phyloP scores from a whole-genome alignment of 1,140 invertebrate genomes.

The Aradophagus sp. region DNA sequence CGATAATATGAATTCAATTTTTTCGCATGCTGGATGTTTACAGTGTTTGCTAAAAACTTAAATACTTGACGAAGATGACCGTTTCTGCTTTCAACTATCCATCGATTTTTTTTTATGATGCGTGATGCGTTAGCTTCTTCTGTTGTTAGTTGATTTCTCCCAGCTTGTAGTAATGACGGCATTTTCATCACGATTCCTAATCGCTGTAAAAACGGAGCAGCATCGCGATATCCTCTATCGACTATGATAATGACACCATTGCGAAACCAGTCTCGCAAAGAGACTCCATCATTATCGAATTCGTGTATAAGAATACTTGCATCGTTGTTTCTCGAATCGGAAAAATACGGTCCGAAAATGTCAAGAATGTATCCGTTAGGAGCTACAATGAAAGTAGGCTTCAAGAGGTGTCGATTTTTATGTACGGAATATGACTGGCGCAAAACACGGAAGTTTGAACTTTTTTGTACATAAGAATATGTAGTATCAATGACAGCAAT shows the following conservation, averaged over 20 bases:
- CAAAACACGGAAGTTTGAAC: slow-evolving; percentile 18
- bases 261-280: slow-evolving; percentile 19
- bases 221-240: slow-evolving; percentile 32
- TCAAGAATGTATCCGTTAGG: slow-evolving; percentile 32
- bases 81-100: slow-evolving; percentile 3
- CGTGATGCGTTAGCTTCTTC: slow-evolving; percentile 1
- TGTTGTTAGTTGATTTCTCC: slow-evolving; percentile 17
- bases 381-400: slow-evolving; percentile 21
- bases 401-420: slow-evolving; percentile 24
- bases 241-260: slow-evolving; percentile 21
- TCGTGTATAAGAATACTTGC: slow-evolving; percentile 18
- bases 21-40: not conserved
- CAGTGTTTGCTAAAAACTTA: not conserved
- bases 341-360: slow-evolving; percentile 21
- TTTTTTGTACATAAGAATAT: slow-evolving; percentile 27
- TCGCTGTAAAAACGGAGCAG: slow-evolving; percentile 3
- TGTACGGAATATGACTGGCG: slow-evolving; percentile 14
- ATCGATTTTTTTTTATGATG: slow-evolving; percentile 8
- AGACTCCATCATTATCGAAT: not conserved
- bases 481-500: slow-evolving; percentile 20
- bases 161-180: slow-evolving; percentile 15
- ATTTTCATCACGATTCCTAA: slow-evolving; percentile 26
- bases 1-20: slow-evolving; percentile 2
- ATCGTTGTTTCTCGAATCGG: slow-evolving; percentile 23
- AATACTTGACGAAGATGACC: not conserved